phyloP scores from a whole-genome alignment of 1,140 invertebrate genomes.

The Drosophila asahinai region DNA sequence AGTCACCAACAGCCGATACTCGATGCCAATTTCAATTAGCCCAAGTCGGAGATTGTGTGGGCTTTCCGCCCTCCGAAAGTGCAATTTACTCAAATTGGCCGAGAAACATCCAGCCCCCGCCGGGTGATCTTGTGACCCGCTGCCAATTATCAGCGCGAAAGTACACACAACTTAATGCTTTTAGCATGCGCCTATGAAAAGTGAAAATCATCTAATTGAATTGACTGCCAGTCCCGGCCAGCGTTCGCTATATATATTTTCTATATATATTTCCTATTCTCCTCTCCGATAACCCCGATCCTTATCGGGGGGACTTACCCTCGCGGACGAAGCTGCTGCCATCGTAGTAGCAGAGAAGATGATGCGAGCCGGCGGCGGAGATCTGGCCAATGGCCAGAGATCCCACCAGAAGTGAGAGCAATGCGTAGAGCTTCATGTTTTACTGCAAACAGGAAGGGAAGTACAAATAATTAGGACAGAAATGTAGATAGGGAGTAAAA shows the following conservation, averaged over 20 bases:
- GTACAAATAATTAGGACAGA: background rate
- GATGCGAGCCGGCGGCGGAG: slow-evolving; percentile 76
- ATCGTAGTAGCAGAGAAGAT: slow-evolving; percentile 90
- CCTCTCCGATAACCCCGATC: slow-evolving; percentile 35
- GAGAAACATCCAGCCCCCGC: background rate
- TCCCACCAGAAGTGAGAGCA: slow-evolving; percentile 81
- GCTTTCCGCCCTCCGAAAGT: slow-evolving; percentile 10
- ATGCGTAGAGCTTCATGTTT: slow-evolving; percentile 73
- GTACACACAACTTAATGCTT: slow-evolving; percentile 15
- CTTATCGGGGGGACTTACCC: slow-evolving; percentile 86
- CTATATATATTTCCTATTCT: background rate
- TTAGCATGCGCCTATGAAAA: slow-evolving; percentile 59
- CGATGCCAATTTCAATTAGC: slow-evolving; percentile 56
- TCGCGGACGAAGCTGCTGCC: slow-evolving; percentile 88
- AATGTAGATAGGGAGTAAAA: background rate
- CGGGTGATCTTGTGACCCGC: slow-evolving; percentile 53
- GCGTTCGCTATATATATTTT: background rate
- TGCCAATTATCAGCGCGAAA: slow-evolving; percentile 31
- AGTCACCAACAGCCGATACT: slow-evolving; percentile 32
- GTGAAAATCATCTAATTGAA: slow-evolving; percentile 63
- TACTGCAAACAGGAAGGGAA: slow-evolving; percentile 14
- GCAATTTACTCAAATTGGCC: slow-evolving; percentile 39
- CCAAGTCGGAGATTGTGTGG: slow-evolving; percentile 14
- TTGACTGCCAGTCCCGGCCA: slow-evolving; percentile 1
- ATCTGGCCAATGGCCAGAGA: slow-evolving; percentile 65